Percentiles rank a stretch among this genome's conserved stretches.
These are phyloP conservation scores for Caenorhabditis tropicalis DNA, from an alignment of 1,140 invertebrate genomes.

Conservation along the genomic window DNA sequence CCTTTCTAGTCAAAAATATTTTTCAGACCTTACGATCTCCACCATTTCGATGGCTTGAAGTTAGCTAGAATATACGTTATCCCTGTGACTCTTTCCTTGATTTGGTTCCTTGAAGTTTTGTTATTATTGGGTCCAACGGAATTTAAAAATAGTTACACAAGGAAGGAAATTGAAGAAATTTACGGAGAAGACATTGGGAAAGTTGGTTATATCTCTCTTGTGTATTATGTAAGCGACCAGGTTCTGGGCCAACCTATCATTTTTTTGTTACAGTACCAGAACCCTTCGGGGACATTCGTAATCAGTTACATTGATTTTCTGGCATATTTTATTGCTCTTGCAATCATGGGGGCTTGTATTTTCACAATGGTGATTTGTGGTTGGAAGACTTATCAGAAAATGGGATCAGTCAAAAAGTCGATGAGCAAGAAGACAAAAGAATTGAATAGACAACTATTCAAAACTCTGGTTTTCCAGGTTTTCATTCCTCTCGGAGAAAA, in stretches of 20 bases:
- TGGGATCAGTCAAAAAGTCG: not conserved
- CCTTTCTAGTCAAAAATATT: not conserved
- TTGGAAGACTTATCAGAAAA: not conserved
- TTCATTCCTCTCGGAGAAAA: not conserved
- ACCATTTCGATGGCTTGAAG: not conserved
- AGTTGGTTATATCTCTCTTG: not conserved
- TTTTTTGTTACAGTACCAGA: not conserved
- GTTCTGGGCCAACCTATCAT: too few relatives aligned
- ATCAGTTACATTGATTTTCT: not conserved
- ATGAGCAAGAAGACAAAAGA: not conserved
- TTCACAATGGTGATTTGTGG: not conserved
- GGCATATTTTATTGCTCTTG: not conserved
- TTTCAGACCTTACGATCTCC: not conserved
- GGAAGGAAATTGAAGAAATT: not conserved
- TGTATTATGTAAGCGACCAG: not conserved
- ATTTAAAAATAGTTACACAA: not conserved
- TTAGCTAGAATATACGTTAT: not conserved
- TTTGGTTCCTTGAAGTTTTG: not conserved
- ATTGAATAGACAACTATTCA: not conserved
- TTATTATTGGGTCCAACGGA: not conserved
- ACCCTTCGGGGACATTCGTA: not conserved
- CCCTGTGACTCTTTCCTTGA: not conserved
- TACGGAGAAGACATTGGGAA: not conserved
- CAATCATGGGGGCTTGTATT: not conserved
- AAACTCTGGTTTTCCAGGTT: not conserved